A percentile compares a stretch with the other conserved stretches of the same genome.
These are phyloP conservation scores for Dryadula phaetusa DNA, from an alignment of 2,888 invertebrate genomes.

Conservation along the genomic window DNA sequence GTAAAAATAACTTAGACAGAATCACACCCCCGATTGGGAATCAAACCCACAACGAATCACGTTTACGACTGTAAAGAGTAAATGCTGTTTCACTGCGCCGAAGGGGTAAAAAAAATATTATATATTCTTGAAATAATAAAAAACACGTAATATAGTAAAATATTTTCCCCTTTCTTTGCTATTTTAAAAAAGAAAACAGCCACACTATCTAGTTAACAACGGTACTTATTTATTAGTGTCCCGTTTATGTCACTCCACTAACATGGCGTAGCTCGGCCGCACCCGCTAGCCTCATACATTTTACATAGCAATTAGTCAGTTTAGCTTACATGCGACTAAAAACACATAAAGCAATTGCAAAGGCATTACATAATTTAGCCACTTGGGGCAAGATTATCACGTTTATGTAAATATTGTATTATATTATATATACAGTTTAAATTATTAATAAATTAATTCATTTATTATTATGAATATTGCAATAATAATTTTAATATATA, in stretches of 20 bases:
- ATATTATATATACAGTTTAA: neutral
- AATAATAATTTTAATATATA: too few relatives aligned
- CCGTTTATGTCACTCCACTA: slow-evolving; percentile 25
- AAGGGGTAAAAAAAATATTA: too few relatives aligned
- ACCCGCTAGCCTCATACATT: slow-evolving; percentile 32
- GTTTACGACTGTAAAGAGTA: too few relatives aligned
- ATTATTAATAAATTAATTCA: too few relatives aligned
- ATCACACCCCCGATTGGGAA: too few relatives aligned
- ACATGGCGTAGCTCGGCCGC: slow-evolving; percentile 28
- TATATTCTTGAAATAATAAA: too few relatives aligned
- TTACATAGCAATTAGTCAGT: slow-evolving; percentile 32
- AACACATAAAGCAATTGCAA: slow-evolving; percentile 26
- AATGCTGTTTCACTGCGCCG: neutral
- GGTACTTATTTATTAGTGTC: slow-evolving; percentile 30
- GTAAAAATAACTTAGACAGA: too few relatives aligned
- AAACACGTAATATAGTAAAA: neutral
- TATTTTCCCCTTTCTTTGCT: neutral
- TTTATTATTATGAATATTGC: too few relatives aligned
- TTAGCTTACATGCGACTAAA: slow-evolving; percentile 25
- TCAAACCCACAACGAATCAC: too few relatives aligned
- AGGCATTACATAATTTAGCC: slow-evolving; percentile 6
- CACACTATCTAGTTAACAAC: slow-evolving; percentile 3
- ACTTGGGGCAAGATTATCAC: neutral
- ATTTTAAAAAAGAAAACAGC: slow-evolving; percentile 8
- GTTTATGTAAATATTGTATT: neutral